These are phyloP conservation scores for Centropyge bicolor DNA, from an alignment of 2,797 vertebrate species.

Conservation along the genomic window DNA sequence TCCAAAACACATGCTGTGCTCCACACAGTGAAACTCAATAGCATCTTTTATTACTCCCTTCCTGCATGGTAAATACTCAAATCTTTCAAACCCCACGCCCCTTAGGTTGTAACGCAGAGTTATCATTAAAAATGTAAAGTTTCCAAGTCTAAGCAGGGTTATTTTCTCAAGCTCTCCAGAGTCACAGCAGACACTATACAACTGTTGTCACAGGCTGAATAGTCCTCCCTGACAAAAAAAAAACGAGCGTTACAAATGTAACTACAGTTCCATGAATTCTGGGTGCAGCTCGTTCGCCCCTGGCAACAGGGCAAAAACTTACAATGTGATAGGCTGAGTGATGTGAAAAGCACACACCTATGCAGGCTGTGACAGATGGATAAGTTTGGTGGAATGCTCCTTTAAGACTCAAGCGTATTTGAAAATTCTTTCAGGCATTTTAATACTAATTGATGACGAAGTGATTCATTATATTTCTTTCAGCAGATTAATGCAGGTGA, in stretches of 20 bases:
- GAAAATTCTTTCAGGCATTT: slow-evolving; percentile 22
- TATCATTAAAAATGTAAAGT: neutral
- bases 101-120: neutral
- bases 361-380: too few species aligned
- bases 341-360: too few species aligned
- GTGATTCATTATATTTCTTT: slow-evolving; percentile 10
- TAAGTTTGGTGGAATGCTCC: neutral
- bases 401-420: slow-evolving; percentile 4
- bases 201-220: neutral
- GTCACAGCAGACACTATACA: neutral
- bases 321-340: too few species aligned
- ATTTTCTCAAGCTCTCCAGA: neutral
- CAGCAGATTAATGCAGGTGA: slow-evolving; percentile 35
- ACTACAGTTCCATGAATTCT: too few species aligned
- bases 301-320: too few species aligned
- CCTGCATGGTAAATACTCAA: neutral
- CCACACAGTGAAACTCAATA: neutral
- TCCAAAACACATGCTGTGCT: neutral
- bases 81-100: neutral
- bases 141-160: neutral
- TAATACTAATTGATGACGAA: neutral
- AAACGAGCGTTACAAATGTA: neutral
- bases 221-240: neutral
- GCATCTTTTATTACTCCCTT: neutral
- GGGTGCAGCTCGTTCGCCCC: too few species aligned